Conservation (phyloP, 2,888 invertebrate species). For the Zygogramma bicolorata region DNA sequence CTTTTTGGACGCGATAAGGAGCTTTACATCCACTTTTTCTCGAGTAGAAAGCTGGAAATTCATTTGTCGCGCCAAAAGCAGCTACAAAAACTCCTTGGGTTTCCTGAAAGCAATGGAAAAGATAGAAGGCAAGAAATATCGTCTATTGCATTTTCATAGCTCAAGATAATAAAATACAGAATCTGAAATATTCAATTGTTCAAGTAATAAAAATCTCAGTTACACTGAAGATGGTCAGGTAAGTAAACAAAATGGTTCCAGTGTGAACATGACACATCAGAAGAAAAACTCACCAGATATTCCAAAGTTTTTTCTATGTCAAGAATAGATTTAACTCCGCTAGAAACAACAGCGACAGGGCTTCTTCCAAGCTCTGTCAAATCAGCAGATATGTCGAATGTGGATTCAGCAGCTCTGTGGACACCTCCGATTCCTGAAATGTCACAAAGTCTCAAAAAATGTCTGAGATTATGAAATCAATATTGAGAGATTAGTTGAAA, state of each 20-base stretch:
- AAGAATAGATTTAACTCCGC: conserved; percentile 97
- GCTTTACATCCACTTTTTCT: conserved; percentile 78
- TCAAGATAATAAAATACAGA: no score
- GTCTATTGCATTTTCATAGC: neutral
- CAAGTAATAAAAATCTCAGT: no score
- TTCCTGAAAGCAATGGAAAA: conserved; percentile 79
- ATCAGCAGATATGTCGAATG: conserved; percentile 95
- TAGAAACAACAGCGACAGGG: conserved; percentile 91
- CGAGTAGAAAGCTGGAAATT: conserved; percentile 96
- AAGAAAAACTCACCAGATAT: conserved; percentile 77
- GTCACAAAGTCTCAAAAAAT: neutral
- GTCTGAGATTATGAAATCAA: neutral
- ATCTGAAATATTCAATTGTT: no score
- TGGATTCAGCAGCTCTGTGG: conserved; percentile 87
- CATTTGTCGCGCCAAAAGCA: conserved; percentile 75
- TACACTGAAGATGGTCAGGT: no score
- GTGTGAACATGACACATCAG: no score
- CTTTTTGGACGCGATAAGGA: conserved; percentile 76
- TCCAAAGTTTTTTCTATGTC: conserved; percentile 96
- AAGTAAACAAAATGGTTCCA: no score
- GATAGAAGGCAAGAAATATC: neutral
- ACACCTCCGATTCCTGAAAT: conserved; percentile 86
- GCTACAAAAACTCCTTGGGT: conserved; percentile 95
- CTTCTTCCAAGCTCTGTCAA: conserved; percentile 89
- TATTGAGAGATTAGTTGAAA: no score